phyloP scores from a whole-genome alignment of 2,113 vertebrate genomes.

The Notarius quadriscutis region DNA sequence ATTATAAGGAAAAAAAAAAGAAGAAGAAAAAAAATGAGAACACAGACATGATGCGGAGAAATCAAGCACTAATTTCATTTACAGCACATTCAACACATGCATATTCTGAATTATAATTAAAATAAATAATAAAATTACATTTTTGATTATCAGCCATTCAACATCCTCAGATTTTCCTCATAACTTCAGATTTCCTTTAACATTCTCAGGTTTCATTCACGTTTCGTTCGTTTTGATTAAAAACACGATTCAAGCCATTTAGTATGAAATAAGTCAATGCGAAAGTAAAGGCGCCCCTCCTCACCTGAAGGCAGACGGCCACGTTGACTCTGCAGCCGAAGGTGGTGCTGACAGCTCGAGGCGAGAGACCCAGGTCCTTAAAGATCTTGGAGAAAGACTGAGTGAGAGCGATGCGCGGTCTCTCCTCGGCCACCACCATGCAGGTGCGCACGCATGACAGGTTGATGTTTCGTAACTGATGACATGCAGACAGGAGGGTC shows the following conservation, averaged over 20 bases:
- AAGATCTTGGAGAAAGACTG: slow-evolving; percentile 97
- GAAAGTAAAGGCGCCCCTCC: slow-evolving; percentile 38
- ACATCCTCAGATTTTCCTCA: neutral
- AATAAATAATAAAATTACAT: neutral
- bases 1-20: slow-evolving; percentile 7
- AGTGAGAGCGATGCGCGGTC: slow-evolving; percentile 85
- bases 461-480: slow-evolving; percentile 86
- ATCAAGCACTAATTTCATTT: neutral
- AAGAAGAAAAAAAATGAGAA: slow-evolving; percentile 25
- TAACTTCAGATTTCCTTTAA: neutral
- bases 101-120: neutral
- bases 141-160: neutral
- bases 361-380: slow-evolving; percentile 91
- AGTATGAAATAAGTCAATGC: neutral
- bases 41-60: slow-evolving; percentile 3
- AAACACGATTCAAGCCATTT: neutral
- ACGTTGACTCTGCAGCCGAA: slow-evolving; percentile 96
- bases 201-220: neutral
- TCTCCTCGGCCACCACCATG: slow-evolving; percentile 97
- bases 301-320: slow-evolving; percentile 94
- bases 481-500: slow-evolving; percentile 7
- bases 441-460: slow-evolving; percentile 92
- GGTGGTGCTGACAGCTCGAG: slow-evolving; percentile 93
- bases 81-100: too few relatives aligned
- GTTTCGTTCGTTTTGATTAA: neutral